Conservation (phyloP, 1,140 invertebrate species). For the Acromyrmex echinatior region DNA sequence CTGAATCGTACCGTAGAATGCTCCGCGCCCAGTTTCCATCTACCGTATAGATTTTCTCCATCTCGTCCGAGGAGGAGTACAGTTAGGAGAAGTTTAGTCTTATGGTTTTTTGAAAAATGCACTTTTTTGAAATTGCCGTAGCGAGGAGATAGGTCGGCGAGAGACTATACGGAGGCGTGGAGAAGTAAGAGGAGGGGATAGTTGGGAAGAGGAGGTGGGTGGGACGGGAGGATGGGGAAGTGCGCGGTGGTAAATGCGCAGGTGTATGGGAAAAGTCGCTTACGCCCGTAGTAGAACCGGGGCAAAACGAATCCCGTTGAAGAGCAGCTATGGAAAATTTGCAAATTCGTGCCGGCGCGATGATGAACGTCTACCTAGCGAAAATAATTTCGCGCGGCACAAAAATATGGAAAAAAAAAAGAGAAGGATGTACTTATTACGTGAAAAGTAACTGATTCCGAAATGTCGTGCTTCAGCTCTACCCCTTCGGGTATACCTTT, state of each 20-base stretch:
- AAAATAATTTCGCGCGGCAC: slow-evolving; percentile 53
- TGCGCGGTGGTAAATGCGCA: slow-evolving; percentile 67
- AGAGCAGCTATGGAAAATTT: slow-evolving; percentile 72
- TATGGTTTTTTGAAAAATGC: slow-evolving; percentile 75
- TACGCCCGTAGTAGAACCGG: slow-evolving; percentile 58
- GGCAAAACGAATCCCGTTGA: slow-evolving; percentile 68
- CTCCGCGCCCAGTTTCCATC: slow-evolving; percentile 59
- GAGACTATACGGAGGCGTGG: slow-evolving; percentile 56
- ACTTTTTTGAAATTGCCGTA: slow-evolving; percentile 71
- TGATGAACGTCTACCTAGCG: slow-evolving; percentile 63
- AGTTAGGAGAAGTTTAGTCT: slow-evolving; percentile 75
- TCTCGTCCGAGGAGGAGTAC: slow-evolving; percentile 70
- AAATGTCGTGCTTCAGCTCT: neutral
- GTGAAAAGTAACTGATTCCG: slow-evolving; percentile 10
- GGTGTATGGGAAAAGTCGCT: slow-evolving; percentile 71
- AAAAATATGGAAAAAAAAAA: slow-evolving; percentile 20
- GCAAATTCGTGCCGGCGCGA: slow-evolving; percentile 65
- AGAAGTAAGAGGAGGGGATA: slow-evolving; percentile 20
- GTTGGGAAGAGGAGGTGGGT: slow-evolving; percentile 29
- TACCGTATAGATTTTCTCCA: slow-evolving; percentile 81
- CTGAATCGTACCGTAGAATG: slow-evolving; percentile 71
- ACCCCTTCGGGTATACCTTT: too few species aligned
- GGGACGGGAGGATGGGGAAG: slow-evolving; percentile 44
- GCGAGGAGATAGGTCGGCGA: slow-evolving; percentile 58
- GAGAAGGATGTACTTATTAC: slow-evolving; percentile 21